Evolutionary conservation across 2,797 vertebrate species (phyloP).

Genomic region (Acipenser ruthenus): DNA sequence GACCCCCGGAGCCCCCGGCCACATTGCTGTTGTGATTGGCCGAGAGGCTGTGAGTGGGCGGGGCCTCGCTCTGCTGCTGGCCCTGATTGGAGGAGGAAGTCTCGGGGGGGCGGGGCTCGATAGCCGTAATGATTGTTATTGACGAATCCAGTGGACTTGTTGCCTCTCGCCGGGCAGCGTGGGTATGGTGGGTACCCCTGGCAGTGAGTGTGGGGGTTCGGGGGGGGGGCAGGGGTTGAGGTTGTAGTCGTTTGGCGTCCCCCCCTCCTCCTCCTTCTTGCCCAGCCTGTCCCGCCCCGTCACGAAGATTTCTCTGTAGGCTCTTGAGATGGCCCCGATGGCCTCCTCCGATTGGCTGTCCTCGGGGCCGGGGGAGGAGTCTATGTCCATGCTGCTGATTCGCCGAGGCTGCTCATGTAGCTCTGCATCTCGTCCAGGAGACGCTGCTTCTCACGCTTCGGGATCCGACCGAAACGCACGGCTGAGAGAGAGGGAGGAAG

Average conservation of each 20-base stretch:
- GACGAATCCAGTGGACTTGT: slow-evolving; percentile 32
- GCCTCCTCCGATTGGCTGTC: slow-evolving; percentile 58
- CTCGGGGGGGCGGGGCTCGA: neutral
- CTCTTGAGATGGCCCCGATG: slow-evolving; percentile 59
- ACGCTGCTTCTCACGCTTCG: slow-evolving; percentile 69
- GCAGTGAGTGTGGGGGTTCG: slow-evolving; percentile 10
- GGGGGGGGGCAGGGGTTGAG: slow-evolving; percentile 38
- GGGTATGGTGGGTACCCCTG: slow-evolving; percentile 42
- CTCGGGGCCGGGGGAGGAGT: slow-evolving; percentile 39
- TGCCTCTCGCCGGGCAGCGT: slow-evolving; percentile 42
- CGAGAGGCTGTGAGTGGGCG: slow-evolving; percentile 29
- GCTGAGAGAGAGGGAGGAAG: slow-evolving; percentile 40
- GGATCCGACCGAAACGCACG: slow-evolving; percentile 71
- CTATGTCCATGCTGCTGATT: slow-evolving; percentile 60
- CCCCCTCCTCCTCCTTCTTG: slow-evolving; percentile 29
- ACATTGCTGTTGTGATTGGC: slow-evolving; percentile 36
- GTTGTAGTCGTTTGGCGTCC: slow-evolving; percentile 26
- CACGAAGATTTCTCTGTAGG: slow-evolving; percentile 63
- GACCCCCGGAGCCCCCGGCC: slow-evolving; percentile 31
- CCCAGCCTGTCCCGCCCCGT: slow-evolving; percentile 41
- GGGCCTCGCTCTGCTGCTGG: slow-evolving; percentile 28
- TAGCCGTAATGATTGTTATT: slow-evolving; percentile 48
- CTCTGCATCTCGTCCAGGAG: slow-evolving; percentile 74
- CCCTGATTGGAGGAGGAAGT: slow-evolving; percentile 45
- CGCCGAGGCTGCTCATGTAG: slow-evolving; percentile 68